These are phyloP conservation scores for Abrostola triplasia DNA, from an alignment of 2,888 invertebrate species.

Conservation along the genomic window DNA sequence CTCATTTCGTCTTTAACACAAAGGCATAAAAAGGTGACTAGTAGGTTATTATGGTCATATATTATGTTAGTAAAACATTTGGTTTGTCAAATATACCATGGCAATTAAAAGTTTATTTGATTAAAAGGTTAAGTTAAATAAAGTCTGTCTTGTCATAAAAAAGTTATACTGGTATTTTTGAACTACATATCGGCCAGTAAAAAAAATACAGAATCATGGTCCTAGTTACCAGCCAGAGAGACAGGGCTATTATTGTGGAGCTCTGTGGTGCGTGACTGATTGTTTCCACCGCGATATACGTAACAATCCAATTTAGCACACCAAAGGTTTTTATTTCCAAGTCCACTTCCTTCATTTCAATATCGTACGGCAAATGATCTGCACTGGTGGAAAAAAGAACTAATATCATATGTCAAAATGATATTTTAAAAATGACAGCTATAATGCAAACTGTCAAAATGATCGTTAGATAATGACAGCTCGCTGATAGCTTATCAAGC, in stretches of 20 bases:
- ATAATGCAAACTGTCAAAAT: no score
- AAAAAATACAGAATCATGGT: conserved; percentile 8
- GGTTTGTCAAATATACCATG: no score
- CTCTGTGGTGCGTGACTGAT: conserved; percentile 35
- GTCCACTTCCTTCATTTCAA: conserved; percentile 43
- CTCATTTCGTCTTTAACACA: no score
- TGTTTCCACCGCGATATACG: conserved; percentile 32
- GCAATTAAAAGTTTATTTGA: no score
- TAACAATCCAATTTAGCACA: conserved; percentile 49
- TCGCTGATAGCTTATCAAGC: no score
- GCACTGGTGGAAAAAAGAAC: background rate
- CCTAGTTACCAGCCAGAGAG: conserved; percentile 20
- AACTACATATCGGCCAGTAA: background rate
- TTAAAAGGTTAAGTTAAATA: no score
- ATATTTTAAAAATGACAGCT: background rate
- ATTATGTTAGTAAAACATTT: no score
- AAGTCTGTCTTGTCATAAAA: background rate
- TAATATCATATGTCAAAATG: background rate
- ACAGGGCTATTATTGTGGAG: conserved; percentile 37
- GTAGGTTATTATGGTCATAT: no score
- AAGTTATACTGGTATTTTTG: background rate
- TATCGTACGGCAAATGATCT: conserved; percentile 28
- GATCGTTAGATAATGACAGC: no score
- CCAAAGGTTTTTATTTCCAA: conserved; percentile 41
- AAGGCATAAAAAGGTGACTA: no score